Evolutionary conservation across 2,888 invertebrate genomes (phyloP).

Genomic region (Drosophila kokeensis): DNA sequence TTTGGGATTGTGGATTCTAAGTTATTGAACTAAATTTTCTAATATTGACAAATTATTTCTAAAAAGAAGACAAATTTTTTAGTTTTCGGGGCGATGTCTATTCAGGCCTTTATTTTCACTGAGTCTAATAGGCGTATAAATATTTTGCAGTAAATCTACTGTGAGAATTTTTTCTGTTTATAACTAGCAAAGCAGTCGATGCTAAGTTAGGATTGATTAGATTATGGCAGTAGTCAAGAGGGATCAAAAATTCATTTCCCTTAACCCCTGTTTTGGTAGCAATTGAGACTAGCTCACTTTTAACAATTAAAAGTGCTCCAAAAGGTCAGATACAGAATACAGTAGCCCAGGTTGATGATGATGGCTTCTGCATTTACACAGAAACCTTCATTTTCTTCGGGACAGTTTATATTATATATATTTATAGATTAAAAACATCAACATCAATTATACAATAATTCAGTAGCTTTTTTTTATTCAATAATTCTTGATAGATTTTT

Average conservation of each 20-base stretch:
- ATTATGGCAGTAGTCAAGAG: neutral
- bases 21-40: too few species aligned
- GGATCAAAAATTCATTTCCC: neutral
- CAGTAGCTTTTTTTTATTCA: neutral
- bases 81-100: neutral
- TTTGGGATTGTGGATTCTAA: neutral
- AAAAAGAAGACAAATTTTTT: neutral
- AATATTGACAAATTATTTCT: neutral
- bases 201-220: neutral
- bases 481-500: neutral
- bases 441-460: neutral
- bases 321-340: neutral
- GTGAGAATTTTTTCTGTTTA: neutral
- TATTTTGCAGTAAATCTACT: neutral
- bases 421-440: neutral
- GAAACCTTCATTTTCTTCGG: rapidly evolving
- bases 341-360: neutral
- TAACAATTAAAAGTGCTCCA: neutral
- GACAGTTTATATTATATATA: neutral
- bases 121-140: too few species aligned
- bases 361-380: neutral
- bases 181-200: neutral
- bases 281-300: neutral
- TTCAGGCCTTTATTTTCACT: rapidly evolving
- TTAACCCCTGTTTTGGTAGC: neutral